These are phyloP conservation scores for Lysiphlebus fabarum DNA, from an alignment of 1,140 invertebrate species.

Conservation along the genomic window DNA sequence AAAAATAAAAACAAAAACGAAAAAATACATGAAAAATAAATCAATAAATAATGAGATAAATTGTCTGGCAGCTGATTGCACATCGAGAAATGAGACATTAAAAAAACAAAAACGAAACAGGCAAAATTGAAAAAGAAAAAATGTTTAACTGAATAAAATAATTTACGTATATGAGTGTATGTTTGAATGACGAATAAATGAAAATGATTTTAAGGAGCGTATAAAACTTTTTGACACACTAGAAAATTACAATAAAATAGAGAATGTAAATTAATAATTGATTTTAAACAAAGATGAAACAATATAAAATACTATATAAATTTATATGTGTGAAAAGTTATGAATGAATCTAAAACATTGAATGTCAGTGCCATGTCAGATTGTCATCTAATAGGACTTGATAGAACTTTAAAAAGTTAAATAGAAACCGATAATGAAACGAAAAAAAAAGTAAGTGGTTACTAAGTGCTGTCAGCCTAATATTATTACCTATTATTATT, in stretches of 20 bases:
- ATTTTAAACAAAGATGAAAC: neutral
- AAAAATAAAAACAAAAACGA: conserved; percentile 28
- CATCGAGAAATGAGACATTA: conserved; percentile 36
- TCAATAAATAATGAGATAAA: conserved; percentile 47
- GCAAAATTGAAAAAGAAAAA: conserved; percentile 7
- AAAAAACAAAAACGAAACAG: conserved; percentile 12
- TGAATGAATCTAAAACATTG: conserved; percentile 35
- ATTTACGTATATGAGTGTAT: conserved; percentile 3
- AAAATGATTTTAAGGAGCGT: conserved; percentile 8
- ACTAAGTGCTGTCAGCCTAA: conserved; percentile 52
- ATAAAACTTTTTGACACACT: neutral
- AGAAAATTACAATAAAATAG: conserved; percentile 4
- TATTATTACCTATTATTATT: conserved; percentile 49
- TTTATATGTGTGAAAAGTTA: conserved; percentile 31
- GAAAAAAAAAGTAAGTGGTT: conserved; percentile 44
- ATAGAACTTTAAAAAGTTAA: conserved; percentile 13
- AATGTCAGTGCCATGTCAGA: conserved; percentile 50
- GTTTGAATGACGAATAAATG: conserved; percentile 7
- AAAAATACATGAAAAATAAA: conserved; percentile 24
- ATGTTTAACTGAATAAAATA: conserved; percentile 5
- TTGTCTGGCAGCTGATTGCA: conserved; percentile 56
- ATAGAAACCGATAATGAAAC: conserved; percentile 11
- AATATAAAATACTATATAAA: conserved; percentile 28
- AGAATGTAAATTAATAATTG: neutral
- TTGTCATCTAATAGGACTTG: conserved; percentile 46